Conservation (phyloP, 2,888 invertebrate genomes). For the Auanema freiburgensis region DNA sequence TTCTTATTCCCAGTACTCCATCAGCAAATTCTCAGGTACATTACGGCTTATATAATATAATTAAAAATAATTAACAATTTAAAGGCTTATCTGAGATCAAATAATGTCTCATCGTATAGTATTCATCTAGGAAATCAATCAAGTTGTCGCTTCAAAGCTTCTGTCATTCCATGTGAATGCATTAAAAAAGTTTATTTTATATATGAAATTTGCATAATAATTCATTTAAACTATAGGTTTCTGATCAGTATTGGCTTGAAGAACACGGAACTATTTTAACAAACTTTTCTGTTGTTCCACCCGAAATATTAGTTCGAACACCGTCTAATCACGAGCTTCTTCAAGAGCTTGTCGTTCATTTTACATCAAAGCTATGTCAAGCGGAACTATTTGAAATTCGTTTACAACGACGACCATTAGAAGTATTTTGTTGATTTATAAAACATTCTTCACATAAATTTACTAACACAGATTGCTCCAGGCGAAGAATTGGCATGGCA, state of each 20-base stretch:
- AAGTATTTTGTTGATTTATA: constrained; percentile 23
- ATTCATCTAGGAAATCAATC: constrained; percentile 34
- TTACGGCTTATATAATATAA: neutral
- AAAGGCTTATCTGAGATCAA: constrained; percentile 15
- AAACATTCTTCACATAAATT: neutral
- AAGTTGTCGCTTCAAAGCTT: constrained; percentile 39
- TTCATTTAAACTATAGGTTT: constrained; percentile 24
- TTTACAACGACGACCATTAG: constrained; percentile 34
- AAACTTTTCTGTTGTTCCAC: constrained; percentile 33
- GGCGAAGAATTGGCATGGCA: constrained; percentile 21
- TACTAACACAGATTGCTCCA: constrained; percentile 30
- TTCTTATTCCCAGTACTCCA: neutral
- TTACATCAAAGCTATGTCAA: constrained; percentile 35
- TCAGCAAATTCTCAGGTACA: neutral
- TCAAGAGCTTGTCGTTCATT: constrained; percentile 34
- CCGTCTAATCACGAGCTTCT: constrained; percentile 44
- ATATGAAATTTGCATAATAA: constrained; percentile 4
- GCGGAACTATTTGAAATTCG: constrained; percentile 27
- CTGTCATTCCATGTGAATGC: constrained; percentile 42
- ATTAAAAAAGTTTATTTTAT: constrained; percentile 16
- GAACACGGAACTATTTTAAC: constrained; percentile 29
- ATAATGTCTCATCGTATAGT: constrained; percentile 24
- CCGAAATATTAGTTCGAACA: constrained; percentile 30
- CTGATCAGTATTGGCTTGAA: constrained; percentile 31
- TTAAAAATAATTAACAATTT: constrained; percentile 1